Percentiles rank a stretch among this genome's conserved stretches.
phyloP scores from a whole-genome alignment of 2,797 vertebrate genomes.

The Mormyrops boulengeri region DNA sequence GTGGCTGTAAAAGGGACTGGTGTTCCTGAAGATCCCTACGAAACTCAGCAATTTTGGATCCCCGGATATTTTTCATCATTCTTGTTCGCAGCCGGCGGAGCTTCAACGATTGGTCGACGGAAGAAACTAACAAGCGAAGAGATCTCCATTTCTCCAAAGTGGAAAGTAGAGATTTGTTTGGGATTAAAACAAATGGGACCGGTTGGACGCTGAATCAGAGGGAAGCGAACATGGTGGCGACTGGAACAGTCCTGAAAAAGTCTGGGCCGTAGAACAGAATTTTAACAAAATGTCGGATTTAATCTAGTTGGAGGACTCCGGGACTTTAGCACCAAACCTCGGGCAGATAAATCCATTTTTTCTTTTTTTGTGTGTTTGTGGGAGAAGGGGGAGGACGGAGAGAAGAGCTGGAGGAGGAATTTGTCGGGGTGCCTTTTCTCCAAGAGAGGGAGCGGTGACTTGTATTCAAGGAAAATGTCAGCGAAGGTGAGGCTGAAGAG shows the following conservation, averaged over 20 bases:
- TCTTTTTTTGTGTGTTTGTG: not conserved
- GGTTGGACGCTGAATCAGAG: constrained; percentile 39
- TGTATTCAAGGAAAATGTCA: constrained; percentile 66
- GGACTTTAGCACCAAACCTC: constrained; percentile 37
- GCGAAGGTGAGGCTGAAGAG: constrained; percentile 87
- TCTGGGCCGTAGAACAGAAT: constrained; percentile 9
- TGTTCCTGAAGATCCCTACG: not conserved
- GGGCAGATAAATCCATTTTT: constrained; percentile 25
- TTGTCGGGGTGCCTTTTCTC: constrained; percentile 14
- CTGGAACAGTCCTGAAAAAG: constrained; percentile 13
- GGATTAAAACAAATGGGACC: constrained; percentile 55
- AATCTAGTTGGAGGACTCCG: constrained; percentile 40
- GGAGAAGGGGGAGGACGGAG: constrained; percentile 20
- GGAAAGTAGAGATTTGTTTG: constrained; percentile 55
- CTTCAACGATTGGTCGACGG: constrained; percentile 46
- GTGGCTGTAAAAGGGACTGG: not conserved
- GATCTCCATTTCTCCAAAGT: constrained; percentile 40
- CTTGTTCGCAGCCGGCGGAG: constrained; percentile 39
- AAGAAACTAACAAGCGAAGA: constrained; percentile 38
- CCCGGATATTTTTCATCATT: not conserved
- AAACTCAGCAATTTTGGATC: not conserved
- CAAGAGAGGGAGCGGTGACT: constrained; percentile 5
- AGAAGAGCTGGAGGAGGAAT: not conserved
- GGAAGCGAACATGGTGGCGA: constrained; percentile 24
- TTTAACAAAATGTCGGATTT: constrained; percentile 52